Evolutionary conservation across 2,888 invertebrate genomes (phyloP), one percentile per base, ranked within the genome.

Genomic region (Rhimphoctona megacephalus): DNA sequence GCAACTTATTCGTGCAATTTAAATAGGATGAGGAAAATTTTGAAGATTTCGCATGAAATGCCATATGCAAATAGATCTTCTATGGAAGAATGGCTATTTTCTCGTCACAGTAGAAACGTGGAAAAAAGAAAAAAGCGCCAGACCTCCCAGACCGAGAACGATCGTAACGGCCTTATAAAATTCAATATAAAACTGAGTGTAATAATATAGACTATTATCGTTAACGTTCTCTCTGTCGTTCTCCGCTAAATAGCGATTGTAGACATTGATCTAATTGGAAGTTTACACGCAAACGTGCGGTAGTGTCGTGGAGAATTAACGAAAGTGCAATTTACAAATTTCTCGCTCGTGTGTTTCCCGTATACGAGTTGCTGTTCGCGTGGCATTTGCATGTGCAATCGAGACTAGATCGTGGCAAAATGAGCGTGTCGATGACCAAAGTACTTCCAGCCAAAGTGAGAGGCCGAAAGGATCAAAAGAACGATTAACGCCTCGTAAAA

Each of bases 221-320:
- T 82, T 85, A 85, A 87, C 85, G 83, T 46, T 78, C 69, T 43
- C 64, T 78, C 67, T 22, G 36, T 64, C 39, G 33, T 52, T 52
- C 5, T 17, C 25, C 30, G 70, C 57, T 57, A 57, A 80, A 83
- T 76, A 81, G 74, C 74, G 74, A 83, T 85, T 74, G 69, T 82
- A 76, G 87, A 74, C 69, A 78, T 77, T 85, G 89, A 80, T 88
- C 87, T 89, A 89, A 89, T 89, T 89, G 88, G 83, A 88, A 89
- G 77, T 72, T 85, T 82, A 88, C 88, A 88, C 87, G 85, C 86
- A 76, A 81, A 57, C 72, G 43, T 43, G 52, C 9, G 43, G 43
- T 25, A 83, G 39, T 43, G 61, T 64, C 83, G 54, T 76, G 67
- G 73, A 39, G 86, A 61, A 86, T 83, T 87, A 81, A 77, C 87